Base-by-base conservation (phyloP, 2,888 invertebrate species). In the Tipula unca region DNA sequence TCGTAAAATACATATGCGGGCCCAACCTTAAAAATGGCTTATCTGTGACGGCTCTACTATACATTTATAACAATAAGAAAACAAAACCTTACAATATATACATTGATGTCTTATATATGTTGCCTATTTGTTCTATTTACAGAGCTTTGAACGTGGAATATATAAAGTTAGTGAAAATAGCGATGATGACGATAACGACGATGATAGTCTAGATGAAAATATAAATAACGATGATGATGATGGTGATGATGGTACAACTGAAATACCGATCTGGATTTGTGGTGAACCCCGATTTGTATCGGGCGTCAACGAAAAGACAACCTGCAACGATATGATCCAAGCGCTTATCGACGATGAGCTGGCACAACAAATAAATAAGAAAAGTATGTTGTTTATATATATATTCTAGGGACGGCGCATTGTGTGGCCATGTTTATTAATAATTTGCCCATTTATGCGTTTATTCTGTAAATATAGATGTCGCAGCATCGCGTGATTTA, bases 401-500 rank as follows among this genome's bases (percentile, higher is more conserved):
- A n/a, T n/a, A n/a, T 39, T 29, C 29, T 69, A 17, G 8, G 13
- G 48, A 14, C 48, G 14, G n/a, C 36, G 39, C 10, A 6, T 82
- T 82, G 39, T 29, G 17, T 85, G n/a, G n/a, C n/a, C n/a, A n/a
- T n/a, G 17, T 82, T 84, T 29, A 32, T 6, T 32, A 32, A 32
- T 32, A 32, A 32, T 84, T 17, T 54, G 48, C 0, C 14, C 29
- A 85, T 83, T 32, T 86, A 85, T 85, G 36, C 86, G 85, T 84
- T 48, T 85, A 29, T 42, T n/a, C n/a, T 29, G 25, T 85, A 42
- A 69, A 85, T 84, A 36, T 48, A 90, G 89, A 89, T 88, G 87
- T 87, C 87, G 89, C 85, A 91, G 92, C 29, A 92, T 93, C 88
- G 90, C 91, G 90, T 91, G 91, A 90, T 90, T 90, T 89, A 89